A percentile compares a stretch with the other conserved stretches of the same genome.
These are phyloP conservation scores for Portevinia maculata DNA, from an alignment of 2,888 invertebrate genomes.

Conservation along the genomic window DNA sequence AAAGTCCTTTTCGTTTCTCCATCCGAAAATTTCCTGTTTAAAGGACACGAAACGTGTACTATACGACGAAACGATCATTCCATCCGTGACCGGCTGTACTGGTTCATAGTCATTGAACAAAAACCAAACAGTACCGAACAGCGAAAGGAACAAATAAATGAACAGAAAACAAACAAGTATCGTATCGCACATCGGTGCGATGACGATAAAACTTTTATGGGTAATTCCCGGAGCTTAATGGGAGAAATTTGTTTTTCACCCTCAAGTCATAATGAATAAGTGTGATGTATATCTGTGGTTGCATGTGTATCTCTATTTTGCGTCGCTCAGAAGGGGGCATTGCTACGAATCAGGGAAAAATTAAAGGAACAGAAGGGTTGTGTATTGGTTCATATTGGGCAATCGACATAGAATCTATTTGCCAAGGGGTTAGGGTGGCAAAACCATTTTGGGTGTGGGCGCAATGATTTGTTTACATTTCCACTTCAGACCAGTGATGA, in stretches of 20 bases:
- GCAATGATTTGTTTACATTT: slow-evolving; percentile 48
- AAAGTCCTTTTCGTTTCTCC: slow-evolving; percentile 66
- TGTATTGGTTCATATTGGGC: slow-evolving; percentile 24
- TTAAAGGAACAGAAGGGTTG: slow-evolving; percentile 59
- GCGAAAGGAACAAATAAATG: slow-evolving; percentile 12
- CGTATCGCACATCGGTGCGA: slow-evolving; percentile 70
- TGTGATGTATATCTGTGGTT: slow-evolving; percentile 66
- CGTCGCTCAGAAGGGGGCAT: slow-evolving; percentile 33
- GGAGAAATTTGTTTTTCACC: slow-evolving; percentile 73
- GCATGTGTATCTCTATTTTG: slow-evolving; percentile 54
- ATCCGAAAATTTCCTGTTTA: slow-evolving; percentile 51
- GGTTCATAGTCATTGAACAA: slow-evolving; percentile 57
- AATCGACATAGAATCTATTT: slow-evolving; percentile 27
- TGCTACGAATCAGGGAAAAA: slow-evolving; percentile 46
- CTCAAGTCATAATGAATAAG: slow-evolving; percentile 72
- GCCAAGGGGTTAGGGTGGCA: neutral
- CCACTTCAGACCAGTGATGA: slow-evolving; percentile 13
- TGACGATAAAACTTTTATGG: slow-evolving; percentile 74
- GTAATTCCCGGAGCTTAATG: slow-evolving; percentile 74
- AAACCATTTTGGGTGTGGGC: slow-evolving; percentile 1
- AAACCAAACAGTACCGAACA: slow-evolving; percentile 39
- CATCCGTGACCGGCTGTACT: slow-evolving; percentile 38
- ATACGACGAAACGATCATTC: slow-evolving; percentile 45
- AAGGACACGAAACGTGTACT: slow-evolving; percentile 58
- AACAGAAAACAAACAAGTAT: slow-evolving; percentile 35